Conservation (phyloP, 2,888 invertebrate species). For the Choreutis nemorana region DNA sequence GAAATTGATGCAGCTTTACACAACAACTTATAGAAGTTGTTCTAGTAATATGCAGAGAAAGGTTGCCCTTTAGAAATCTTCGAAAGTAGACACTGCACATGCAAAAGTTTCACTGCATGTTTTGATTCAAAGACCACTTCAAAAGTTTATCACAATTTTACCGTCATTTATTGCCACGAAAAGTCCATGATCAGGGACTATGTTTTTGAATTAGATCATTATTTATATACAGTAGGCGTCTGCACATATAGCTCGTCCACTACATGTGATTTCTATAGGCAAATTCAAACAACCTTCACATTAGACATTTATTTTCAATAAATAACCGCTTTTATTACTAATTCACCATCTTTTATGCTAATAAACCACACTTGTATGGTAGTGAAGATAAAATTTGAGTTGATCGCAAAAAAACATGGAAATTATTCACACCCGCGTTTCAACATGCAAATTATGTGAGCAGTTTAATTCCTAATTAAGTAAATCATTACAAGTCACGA, state of each 20-base stretch:
- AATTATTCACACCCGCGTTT: conserved; percentile 1
- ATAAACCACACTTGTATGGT: no score
- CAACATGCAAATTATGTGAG: conserved; percentile 10
- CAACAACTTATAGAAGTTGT: conserved; percentile 20
- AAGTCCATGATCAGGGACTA: no score
- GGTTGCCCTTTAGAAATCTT: conserved; percentile 50
- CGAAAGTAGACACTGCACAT: conserved; percentile 36
- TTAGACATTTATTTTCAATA: conserved; percentile 21
- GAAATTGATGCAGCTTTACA: background rate
- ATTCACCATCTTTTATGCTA: no score
- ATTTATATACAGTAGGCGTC: conserved; percentile 57
- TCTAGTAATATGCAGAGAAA: conserved; percentile 35
- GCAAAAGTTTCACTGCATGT: conserved; percentile 14
- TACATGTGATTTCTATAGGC: no score
- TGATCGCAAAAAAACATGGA: background rate
- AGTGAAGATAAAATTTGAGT: conserved; percentile 3
- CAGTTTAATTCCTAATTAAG: conserved; percentile 15
- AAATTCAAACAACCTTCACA: conserved; percentile 55
- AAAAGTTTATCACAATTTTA: no score
- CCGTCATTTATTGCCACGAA: no score
- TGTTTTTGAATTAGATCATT: conserved; percentile 48
- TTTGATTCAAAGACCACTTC: no score
- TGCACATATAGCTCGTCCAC: no score
- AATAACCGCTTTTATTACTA: no score
- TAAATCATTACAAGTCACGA: conserved; percentile 20